Evolutionary conservation across 2,888 invertebrate species (phyloP).

Genomic region (Spatulosminthurus flaviceps): DNA sequence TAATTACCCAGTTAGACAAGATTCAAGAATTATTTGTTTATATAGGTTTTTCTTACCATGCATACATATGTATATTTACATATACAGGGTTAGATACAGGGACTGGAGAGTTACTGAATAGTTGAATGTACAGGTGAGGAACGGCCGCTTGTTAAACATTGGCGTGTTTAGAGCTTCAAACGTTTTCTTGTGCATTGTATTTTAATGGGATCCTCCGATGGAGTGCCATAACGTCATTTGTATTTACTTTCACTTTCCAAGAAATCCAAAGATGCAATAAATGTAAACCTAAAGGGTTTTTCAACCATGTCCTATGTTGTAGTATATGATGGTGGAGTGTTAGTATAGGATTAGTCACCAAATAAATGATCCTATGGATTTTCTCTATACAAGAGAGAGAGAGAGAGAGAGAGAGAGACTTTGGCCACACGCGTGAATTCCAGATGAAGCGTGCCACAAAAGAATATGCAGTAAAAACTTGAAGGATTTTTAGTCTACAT

Average conservation of each 20-base stretch:
- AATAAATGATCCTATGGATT: not conserved
- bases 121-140: too few species aligned
- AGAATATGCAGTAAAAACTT: not conserved
- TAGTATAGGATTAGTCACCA: too few species aligned
- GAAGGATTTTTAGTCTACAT: not conserved
- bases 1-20: too few species aligned
- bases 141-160: too few species aligned
- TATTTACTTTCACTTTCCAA: constrained; percentile 43
- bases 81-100: too few species aligned
- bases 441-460: constrained; percentile 26
- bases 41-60: too few species aligned
- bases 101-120: too few species aligned
- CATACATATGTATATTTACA: too few species aligned
- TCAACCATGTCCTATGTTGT: not conserved
- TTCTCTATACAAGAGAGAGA: too few species aligned
- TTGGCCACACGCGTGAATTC: constrained; percentile 17
- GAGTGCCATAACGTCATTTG: constrained; percentile 24
- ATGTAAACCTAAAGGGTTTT: not conserved
- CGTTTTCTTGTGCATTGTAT: not conserved
- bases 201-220: constrained; percentile 15
- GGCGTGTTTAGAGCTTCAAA: not conserved
- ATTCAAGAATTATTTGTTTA: too few species aligned
- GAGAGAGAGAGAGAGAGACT: too few species aligned
- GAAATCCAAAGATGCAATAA: constrained; percentile 34
- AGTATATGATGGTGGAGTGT: too few species aligned